Evolutionary conservation across 2,113 vertebrate genomes (phyloP), one percentile per base, ranked within the genome.

Genomic region (Trichechus manatus): DNA sequence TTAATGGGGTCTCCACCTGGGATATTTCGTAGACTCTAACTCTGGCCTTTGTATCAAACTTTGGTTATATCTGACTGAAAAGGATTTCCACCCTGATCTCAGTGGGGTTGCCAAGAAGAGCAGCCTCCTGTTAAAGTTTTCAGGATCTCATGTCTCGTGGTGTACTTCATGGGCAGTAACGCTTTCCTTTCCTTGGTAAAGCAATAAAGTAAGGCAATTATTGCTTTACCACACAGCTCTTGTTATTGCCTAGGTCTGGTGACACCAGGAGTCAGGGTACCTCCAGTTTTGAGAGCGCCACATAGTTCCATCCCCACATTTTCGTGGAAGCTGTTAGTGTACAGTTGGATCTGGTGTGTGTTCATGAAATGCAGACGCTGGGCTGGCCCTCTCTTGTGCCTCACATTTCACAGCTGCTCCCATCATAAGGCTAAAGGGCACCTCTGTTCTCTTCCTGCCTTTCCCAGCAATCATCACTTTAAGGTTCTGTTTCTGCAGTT

Each of bases 91-190:
- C 33, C 9, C 22, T 59, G 0, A 36, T 74, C 27, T 53, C 70
- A 15, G 39, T 8, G 39, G 75, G 53, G 19, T 25, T 93, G 42
- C 68, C 2, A 31, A 64, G 80, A 36, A 56, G 27, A 53, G 25
- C 6, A 6, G 72, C 27, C 10, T 56, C 44, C 44, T 78, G 72
- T 25, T 27, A 1, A 20, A 1, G 15, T 31, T 53, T 20, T 5
- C 2, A 4, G 33, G 33, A 6, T 36, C 44, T 36, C 15, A 1
- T 2, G 13, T 2, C 7, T 3, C 47, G 56, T 5, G 31, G 9
- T 31, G 10, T 7, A 0, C 4, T 25, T 72, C 27, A 1, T 0
- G 0, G 1, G 31, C 0, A 0, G 13, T 0, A 3, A 9, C 13
- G 44, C 44, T 75, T 53, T 59, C 59, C 66, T 91, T 31, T 33